Base-by-base conservation (phyloP, 2,797 vertebrate species). In the Rhincodon typus region DNA sequence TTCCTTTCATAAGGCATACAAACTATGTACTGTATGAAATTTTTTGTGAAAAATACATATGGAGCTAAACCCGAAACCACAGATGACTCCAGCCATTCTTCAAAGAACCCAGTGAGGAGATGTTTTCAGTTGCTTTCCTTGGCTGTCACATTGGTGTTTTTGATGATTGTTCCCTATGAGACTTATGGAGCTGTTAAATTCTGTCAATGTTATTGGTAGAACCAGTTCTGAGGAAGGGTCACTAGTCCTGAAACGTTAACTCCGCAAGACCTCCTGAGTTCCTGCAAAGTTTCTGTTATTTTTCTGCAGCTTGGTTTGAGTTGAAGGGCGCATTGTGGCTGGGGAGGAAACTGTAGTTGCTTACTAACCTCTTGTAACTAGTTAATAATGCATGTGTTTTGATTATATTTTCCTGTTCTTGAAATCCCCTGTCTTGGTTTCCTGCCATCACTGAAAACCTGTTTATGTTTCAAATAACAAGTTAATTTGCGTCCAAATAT, bases 371-470 rank as follows among this genome's bases (percentile, higher is more conserved):
- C 21, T 13, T 93, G 90, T 25, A 93, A 93, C 90, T 42, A 38
- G 38, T 38, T 69, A 93, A 46, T 93, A 93, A 93, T 93, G 90
- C 69, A 38, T 38, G 17, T 93, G 90, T 93, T 93, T 69, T 66
- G 90, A 93, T 93, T 93, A 93, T 69, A 15, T 42, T 38, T 93
- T 93, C 90, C 90, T 93, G 66, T 93, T 69, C 90, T 66, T 69
- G 66, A 69, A 93, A 93, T 93, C 90, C 88, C 90, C 46, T 25
- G 8, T 93, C 62, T 69, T 93, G 90, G n/a, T 93, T 93, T 93
- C 90, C 90, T 93, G 90, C 90, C 62, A 93, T 93, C 90, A 42
- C 66, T 69, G 90, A 93, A 93, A 69, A 46, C 90, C 90, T 93
- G 90, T 93, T 93, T 93, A 93, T 38, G 69, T 10, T 93, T 93